Percentiles rank a stretch among this genome's conserved stretches.
These are phyloP conservation scores for Antrozous pallidus DNA, from an alignment of 2,797 vertebrate genomes.

Conservation along the genomic window DNA sequence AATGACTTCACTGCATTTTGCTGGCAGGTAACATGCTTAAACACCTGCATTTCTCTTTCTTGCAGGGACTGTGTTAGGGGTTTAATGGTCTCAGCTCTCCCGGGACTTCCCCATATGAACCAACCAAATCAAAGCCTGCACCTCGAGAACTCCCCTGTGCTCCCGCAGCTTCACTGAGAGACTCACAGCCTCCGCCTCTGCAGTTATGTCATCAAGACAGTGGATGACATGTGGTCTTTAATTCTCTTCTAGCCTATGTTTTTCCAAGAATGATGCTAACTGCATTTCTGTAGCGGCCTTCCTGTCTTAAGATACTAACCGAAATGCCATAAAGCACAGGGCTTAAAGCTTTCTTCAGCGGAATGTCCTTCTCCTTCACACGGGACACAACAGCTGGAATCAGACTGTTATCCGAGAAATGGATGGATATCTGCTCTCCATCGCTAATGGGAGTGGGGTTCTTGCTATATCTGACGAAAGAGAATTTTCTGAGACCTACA, in stretches of 20 bases:
- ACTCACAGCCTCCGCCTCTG: neutral
- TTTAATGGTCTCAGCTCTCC: neutral
- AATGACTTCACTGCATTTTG: neutral
- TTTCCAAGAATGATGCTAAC: neutral
- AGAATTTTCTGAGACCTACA: too few relatives aligned
- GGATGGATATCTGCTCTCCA: too few relatives aligned
- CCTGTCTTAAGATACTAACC: neutral
- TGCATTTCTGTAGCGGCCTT: neutral
- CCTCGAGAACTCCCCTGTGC: too few relatives aligned
- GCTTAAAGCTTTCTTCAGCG: neutral
- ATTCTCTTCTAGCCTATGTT: constrained; percentile 10
- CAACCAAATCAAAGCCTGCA: neutral
- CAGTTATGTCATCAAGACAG: constrained; percentile 27
- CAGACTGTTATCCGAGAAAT: neutral
- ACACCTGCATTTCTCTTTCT: neutral
- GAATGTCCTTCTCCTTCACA: neutral
- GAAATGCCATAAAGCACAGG: constrained; percentile 20
- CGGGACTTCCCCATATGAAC: neutral
- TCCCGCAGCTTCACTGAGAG: neutral
- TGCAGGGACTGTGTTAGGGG: neutral
- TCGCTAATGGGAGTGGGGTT: too few relatives aligned
- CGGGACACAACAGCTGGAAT: neutral
- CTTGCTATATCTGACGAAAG: too few relatives aligned
- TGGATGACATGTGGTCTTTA: neutral
- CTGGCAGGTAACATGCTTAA: neutral